Base-by-base conservation (phyloP, 2,888 invertebrate genomes). In the Synanthedon vespiformis region DNA sequence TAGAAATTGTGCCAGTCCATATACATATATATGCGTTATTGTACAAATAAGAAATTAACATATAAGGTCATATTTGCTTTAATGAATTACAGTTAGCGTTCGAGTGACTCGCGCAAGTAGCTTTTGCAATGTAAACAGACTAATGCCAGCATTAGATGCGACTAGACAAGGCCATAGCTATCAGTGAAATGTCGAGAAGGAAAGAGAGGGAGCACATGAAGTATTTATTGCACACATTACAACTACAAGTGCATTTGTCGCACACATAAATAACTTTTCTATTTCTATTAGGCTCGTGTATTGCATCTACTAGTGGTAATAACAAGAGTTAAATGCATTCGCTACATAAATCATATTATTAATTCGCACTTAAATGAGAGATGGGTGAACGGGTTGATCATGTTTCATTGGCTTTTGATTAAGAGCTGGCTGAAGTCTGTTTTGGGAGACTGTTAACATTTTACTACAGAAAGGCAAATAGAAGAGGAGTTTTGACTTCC, bases 151-250 rank as follows among this genome's bases (percentile, higher is more conserved):
- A 85, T 87, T 87, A 86, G 87, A 87, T 87, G 87, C 83, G 84
- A 87, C 85, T 86, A 87, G 87, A 87, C 87, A 85, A 87, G 87
- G 86, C 87, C 84, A 80, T 73, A 83, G 80, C 84, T 87, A 87
- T 86, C 86, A 84, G 84, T 85, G 84, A 86, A 87, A 86, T 86
- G 87, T 84, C 79, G 85, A 81, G 87, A 77, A 74, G 75, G 85
- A 87, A 84, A 85, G 86, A 86, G 87, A 86, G 72, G 80, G 86
- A 13, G 74, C 74, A 78, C 71, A 85, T 67, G 77, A 76, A 77
- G 80, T 83, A 83, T 82, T 84, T 85, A 82, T 83, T 84, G 83
- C 86, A 85, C 80, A 84, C 80, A 82, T 74, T 68, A 77, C 72
- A 44, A 81, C 74, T 64, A 81, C 79, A 71, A 81, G 77, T 83